Percentiles rank a stretch among this genome's conserved stretches.
These are phyloP conservation scores for Aphaenogaster ashmeadi DNA, from an alignment of 1,140 invertebrate species.

Conservation along the genomic window DNA sequence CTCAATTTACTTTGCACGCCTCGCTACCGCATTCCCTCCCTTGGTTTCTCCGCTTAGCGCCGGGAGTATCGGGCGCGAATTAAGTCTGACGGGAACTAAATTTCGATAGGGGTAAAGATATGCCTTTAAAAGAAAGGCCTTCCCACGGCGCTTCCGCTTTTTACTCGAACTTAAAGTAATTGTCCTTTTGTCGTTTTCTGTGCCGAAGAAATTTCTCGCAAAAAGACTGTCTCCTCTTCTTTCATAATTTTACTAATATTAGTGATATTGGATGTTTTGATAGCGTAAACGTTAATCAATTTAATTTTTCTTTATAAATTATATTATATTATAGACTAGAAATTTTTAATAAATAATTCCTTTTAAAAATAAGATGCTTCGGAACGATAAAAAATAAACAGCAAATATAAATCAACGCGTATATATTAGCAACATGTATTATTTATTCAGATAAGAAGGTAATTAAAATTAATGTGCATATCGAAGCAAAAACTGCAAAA, in stretches of 20 bases:
- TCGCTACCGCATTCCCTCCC: neutral
- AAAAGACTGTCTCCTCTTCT: neutral
- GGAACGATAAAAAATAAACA: neutral
- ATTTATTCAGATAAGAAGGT: neutral
- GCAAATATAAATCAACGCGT: neutral
- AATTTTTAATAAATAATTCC: neutral
- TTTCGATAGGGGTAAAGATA: conserved; percentile 5
- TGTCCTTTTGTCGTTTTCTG: neutral
- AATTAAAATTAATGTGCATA: conserved; percentile 1
- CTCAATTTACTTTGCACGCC: conserved; percentile 37
- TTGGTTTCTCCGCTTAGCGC: neutral
- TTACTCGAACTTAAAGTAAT: neutral
- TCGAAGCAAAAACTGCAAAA: neutral
- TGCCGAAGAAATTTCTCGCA: neutral
- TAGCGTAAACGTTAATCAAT: neutral
- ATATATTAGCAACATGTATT: neutral
- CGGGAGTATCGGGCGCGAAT: conserved; percentile 1
- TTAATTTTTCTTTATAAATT: conserved; percentile 10
- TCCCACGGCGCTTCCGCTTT: neutral
- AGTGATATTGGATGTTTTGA: neutral
- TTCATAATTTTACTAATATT: conserved; percentile 1
- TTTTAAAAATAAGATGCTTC: neutral
- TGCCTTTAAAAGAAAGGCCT: neutral
- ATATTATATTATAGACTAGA: neutral
- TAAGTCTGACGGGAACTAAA: neutral